Conservation (phyloP, 2,113 vertebrate genomes). For the Apteryx owenii region DNA sequence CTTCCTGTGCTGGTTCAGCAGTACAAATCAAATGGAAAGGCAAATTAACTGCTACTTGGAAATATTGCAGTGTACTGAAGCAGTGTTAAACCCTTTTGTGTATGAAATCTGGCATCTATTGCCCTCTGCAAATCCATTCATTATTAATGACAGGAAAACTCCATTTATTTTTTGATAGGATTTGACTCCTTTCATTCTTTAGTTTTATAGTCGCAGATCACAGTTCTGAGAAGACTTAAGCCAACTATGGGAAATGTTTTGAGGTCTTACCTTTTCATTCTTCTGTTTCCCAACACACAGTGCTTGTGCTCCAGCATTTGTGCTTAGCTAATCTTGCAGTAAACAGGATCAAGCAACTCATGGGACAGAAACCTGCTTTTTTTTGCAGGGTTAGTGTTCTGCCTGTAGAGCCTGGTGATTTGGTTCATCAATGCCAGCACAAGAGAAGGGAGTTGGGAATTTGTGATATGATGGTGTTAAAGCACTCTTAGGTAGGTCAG, state of each 20-base stretch:
- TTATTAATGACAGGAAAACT: neutral
- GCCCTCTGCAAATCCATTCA: neutral
- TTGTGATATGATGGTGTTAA: neutral
- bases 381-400: neutral
- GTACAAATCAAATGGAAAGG: neutral
- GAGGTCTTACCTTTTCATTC: neutral
- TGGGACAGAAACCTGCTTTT: neutral
- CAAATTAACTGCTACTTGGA: neutral
- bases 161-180: neutral
- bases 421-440: neutral
- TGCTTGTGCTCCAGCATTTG: rapidly evolving
- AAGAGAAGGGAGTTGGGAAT: neutral
- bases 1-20: neutral
- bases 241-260: neutral
- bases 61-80: neutral
- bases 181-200: neutral
- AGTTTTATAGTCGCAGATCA: neutral
- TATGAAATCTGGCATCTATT: neutral
- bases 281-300: neutral
- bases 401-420: neutral
- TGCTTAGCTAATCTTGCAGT: neutral
- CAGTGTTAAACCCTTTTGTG: neutral
- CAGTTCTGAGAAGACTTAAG: neutral
- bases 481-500: neutral
- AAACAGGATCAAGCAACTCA: neutral